Evolutionary conservation across 2,888 invertebrate species (phyloP).

Genomic region (Palloptera scutellata): DNA sequence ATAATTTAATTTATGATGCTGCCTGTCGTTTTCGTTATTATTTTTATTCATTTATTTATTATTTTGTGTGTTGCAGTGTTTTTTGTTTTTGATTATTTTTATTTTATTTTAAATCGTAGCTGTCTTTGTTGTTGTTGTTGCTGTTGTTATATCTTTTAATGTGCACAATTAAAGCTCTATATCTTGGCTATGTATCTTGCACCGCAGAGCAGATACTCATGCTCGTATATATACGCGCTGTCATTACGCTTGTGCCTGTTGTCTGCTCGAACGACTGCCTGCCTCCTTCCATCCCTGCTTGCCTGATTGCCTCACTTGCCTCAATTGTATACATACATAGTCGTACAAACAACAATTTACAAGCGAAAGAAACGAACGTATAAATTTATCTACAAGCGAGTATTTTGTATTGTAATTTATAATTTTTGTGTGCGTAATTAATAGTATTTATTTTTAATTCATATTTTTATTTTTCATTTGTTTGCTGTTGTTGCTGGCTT

Average conservation of each 20-base stretch:
- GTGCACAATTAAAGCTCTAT: conserved; percentile 30
- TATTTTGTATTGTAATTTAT: conserved; percentile 6
- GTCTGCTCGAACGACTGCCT: not conserved
- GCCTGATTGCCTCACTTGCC: no score
- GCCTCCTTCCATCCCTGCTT: not conserved
- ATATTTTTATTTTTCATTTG: conserved; percentile 35
- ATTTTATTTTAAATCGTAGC: not conserved
- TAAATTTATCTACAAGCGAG: no score
- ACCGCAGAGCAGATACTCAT: not conserved
- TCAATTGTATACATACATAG: no score
- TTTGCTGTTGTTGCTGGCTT: not conserved
- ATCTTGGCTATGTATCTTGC: conserved; percentile 1
- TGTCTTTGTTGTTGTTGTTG: conserved; percentile 17
- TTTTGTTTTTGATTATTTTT: not conserved
- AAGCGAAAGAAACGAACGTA: no score
- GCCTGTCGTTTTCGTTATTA: conserved; percentile 13
- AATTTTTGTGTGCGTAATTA: conserved; percentile 43
- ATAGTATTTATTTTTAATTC: conserved; percentile 48
- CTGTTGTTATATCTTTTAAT: conserved; percentile 20
- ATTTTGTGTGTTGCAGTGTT: not conserved
- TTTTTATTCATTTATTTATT: conserved; percentile 3
- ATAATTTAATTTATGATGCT: conserved; percentile 29
- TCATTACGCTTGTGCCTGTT: conserved; percentile 17
- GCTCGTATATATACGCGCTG: not conserved
- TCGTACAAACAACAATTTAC: no score